Conservation (phyloP, 2,888 invertebrate genomes). For the Tolmerus cingulatus region DNA sequence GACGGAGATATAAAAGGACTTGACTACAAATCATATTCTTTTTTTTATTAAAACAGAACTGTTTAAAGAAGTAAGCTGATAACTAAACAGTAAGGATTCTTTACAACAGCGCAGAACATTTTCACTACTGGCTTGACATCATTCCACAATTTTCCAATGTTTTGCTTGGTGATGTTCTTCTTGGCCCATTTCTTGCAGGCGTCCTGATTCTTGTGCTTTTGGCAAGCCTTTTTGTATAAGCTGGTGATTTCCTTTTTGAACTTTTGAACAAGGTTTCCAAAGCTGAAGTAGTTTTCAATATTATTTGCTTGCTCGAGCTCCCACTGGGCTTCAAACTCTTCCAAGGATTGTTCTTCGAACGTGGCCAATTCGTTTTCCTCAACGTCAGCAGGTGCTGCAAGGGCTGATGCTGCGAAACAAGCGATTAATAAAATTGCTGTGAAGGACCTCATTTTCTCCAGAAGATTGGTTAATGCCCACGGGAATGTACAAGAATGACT, state of each 20-base stretch:
- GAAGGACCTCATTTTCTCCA: background rate
- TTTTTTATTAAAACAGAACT: background rate
- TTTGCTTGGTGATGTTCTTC: background rate
- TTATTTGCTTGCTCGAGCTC: background rate
- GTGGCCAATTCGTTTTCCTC: background rate
- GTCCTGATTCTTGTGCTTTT: background rate
- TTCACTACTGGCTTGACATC: background rate
- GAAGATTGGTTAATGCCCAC: background rate
- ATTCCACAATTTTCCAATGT: background rate
- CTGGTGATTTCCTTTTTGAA: background rate
- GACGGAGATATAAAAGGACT: background rate
- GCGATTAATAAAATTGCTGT: background rate
- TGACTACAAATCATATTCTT: background rate
- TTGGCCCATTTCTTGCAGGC: constrained; percentile 5
- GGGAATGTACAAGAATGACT: background rate
- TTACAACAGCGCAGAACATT: background rate
- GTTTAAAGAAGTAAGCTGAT: background rate
- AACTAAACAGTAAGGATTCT: background rate
- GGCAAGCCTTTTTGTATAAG: background rate
- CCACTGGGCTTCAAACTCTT: background rate
- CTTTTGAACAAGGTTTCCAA: background rate
- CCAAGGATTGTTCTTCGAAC: background rate
- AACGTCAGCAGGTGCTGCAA: background rate
- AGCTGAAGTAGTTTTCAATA: background rate
- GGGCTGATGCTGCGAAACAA: background rate